These are phyloP conservation scores for Erebia aethiops DNA, from an alignment of 2,888 invertebrate genomes.

Conservation along the genomic window DNA sequence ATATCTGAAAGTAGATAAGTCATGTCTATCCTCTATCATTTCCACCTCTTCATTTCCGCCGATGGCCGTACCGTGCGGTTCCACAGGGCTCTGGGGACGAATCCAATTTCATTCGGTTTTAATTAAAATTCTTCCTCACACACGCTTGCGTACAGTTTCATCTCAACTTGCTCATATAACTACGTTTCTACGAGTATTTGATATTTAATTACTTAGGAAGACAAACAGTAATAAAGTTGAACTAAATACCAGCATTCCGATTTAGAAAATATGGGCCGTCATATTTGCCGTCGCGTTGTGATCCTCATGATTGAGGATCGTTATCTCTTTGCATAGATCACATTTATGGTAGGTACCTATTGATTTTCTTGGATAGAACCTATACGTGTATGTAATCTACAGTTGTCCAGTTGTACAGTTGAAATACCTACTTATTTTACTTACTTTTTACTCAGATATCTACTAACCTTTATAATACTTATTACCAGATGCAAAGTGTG, in stretches of 20 bases:
- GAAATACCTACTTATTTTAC: no score
- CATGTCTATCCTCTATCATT: constrained; percentile 30
- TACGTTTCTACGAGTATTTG: background rate
- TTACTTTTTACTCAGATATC: no score
- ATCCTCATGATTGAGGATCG: no score
- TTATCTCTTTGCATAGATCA: no score
- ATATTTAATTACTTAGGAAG: background rate
- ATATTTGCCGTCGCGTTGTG: no score
- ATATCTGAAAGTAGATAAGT: constrained; percentile 2
- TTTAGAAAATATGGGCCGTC: background rate
- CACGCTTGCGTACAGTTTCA: constrained; percentile 16
- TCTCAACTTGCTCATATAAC: background rate
- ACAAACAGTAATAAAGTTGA: background rate
- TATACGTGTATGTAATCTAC: no score
- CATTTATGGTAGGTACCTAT: no score
- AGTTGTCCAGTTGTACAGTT: no score
- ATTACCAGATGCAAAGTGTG: no score
- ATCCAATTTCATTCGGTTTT: constrained; percentile 27
- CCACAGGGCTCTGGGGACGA: constrained; percentile 17
- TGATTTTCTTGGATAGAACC: no score
- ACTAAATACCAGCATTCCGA: background rate
- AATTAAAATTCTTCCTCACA: constrained; percentile 19
- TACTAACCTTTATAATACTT: no score
- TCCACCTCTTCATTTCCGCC: constrained; percentile 35
- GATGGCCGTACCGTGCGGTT: constrained; percentile 16